These are phyloP conservation scores for Blastomussa wellsi DNA, from an alignment of 92 coral and sea anemone genomes.

Conservation along the genomic window DNA sequence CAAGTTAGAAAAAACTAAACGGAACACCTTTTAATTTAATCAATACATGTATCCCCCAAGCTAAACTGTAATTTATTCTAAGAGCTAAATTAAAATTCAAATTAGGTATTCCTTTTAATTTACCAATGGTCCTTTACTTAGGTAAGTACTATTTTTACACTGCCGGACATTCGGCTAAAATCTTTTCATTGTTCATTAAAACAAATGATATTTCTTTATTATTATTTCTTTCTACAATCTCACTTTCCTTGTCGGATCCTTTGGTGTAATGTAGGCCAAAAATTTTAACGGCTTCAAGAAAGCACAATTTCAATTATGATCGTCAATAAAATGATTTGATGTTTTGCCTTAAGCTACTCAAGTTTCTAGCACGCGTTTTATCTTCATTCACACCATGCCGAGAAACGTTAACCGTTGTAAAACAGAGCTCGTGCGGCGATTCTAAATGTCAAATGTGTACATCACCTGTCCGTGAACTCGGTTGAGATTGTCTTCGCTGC, in stretches of 20 bases:
- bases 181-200: not conserved
- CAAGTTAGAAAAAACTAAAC: not conserved
- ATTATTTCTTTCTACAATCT: too few relatives aligned
- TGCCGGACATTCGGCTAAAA: slow-evolving; percentile 1
- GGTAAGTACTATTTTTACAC: not conserved
- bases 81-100: slow-evolving; percentile 4
- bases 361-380: not conserved
- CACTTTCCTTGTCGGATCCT: not conserved
- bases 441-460: not conserved
- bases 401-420: not conserved
- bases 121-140: not conserved
- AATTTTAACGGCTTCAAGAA: not conserved
- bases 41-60: not conserved
- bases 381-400: not conserved
- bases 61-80: not conserved
- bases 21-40: not conserved
- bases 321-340: not conserved
- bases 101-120: not conserved
- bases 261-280: not conserved
- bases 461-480: not conserved
- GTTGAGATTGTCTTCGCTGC: not conserved
- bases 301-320: not conserved
- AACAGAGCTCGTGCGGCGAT: not conserved
- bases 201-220: slow-evolving; percentile 1
- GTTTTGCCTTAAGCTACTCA: not conserved